Base-by-base conservation (phyloP, 2,888 invertebrate species). In the Dolomedes plantarius region DNA sequence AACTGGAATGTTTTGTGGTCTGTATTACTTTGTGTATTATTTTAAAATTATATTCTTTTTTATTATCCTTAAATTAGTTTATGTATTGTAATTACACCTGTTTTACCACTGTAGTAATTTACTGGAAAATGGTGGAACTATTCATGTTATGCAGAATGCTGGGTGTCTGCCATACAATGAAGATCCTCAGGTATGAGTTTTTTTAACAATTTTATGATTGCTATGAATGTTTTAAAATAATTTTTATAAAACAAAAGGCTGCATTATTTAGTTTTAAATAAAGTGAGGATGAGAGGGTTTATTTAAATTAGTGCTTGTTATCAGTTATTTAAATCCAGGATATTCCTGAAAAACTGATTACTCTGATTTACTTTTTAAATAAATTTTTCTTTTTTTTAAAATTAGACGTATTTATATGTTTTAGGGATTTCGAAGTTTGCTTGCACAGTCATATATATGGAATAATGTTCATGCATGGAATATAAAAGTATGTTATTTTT, bases 91-190 rank as follows among this genome's bases (percentile, higher is more conserved):
- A 65, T 7, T 27, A 5, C 23, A 13, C 27, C 5, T 65, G 65
- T 65, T 28, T 65, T 65, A 6, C 5, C 29, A 7, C 81, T 65
- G 36, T 78, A 90, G 91, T 76, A 89, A 88, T 50, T 88, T 91
- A 36, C 88, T 92, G 65, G 89, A 90, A 71, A 90, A 90, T 68
- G 90, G 90, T 79, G 91, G 92, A 13, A 89, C 89, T 27, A 82
- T 98, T 50, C 95, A 95, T 90, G 95, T 98, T 16, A 97, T 98
- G 90, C 96, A 97, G 90, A 94, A 96, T 89, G 96, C 96, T 0
- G 97, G 97, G 13, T 96, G 96, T 90, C 93, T 97, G 7, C 96
- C 97, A 0, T 96, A 97, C 91, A 91, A 94, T 23, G 95, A 95
- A 91, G 97, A 98, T 92, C 97, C 97, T 1, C 91, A 91, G 90